Evolutionary conservation across 2,888 invertebrate species (phyloP).

Genomic region (Pachydiplax longipennis): DNA sequence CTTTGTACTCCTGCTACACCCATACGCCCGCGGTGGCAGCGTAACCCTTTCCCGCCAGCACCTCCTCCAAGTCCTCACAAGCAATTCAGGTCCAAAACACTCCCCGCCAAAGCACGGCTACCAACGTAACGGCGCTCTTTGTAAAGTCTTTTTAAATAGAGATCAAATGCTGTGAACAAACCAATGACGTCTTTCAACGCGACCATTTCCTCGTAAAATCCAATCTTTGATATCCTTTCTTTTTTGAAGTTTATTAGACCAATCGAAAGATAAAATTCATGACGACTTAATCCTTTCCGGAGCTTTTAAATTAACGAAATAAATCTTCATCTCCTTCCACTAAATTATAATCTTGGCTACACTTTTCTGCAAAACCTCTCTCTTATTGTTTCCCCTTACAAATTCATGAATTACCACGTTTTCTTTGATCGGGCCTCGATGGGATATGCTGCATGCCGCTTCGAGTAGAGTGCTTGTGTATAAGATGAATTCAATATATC

Average conservation of each 20-base stretch:
- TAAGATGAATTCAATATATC: background rate
- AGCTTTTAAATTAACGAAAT: conserved; percentile 7
- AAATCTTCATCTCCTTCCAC: background rate
- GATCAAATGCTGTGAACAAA: conserved; percentile 44
- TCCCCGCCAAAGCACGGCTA: conserved; percentile 34
- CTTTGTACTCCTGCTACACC: background rate
- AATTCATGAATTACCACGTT: background rate
- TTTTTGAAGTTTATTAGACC: conserved; percentile 6
- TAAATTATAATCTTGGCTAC: background rate
- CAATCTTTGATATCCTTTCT: background rate
- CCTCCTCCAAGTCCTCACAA: background rate
- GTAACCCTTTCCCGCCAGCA: background rate
- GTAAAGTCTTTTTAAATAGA: conserved; percentile 43
- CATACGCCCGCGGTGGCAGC: background rate
- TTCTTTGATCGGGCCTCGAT: background rate
- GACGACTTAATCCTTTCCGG: conserved; percentile 15
- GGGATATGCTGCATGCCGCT: background rate
- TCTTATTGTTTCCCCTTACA: background rate
- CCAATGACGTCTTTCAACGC: conserved; percentile 36
- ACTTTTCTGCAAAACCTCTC: conserved; percentile 6
- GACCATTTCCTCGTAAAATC: conserved; percentile 11
- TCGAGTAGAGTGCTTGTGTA: background rate
- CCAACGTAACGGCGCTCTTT: conserved; percentile 39
- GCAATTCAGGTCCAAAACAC: conserved; percentile 12
- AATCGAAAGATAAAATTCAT: background rate